These are phyloP conservation scores for Conchocele bisecta DNA, from an alignment of 2,888 invertebrate genomes.

Conservation along the genomic window DNA sequence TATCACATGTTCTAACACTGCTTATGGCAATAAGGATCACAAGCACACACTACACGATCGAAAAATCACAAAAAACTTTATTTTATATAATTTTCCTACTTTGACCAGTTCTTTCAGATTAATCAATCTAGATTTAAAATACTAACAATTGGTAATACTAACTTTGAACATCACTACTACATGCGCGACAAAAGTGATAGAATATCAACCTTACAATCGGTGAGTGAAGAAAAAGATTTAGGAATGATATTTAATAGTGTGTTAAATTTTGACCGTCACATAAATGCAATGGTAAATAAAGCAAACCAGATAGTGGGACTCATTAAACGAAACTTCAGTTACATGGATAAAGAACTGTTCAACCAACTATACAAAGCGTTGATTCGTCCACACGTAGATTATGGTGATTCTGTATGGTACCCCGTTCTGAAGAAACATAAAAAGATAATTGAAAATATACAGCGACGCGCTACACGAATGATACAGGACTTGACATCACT, in stretches of 20 bases:
- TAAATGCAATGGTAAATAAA: slow-evolving; percentile 8
- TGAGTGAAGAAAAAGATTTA: slow-evolving; percentile 8
- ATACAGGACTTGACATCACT: slow-evolving; percentile 3
- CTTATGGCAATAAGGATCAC: too few species aligned
- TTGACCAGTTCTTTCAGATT: too few species aligned
- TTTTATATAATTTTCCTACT: too few species aligned
- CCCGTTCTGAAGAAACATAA: slow-evolving; percentile 2
- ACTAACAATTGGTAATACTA: too few species aligned
- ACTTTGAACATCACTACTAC: too few species aligned
- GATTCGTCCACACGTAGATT: slow-evolving; percentile 30
- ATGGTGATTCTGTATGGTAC: slow-evolving; percentile 4
- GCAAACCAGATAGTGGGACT: slow-evolving; percentile 12
- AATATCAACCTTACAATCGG: not conserved
- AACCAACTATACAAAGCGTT: slow-evolving; percentile 21
- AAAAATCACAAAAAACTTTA: too few species aligned
- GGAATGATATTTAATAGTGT: slow-evolving; percentile 7
- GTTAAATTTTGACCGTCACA: slow-evolving; percentile 21
- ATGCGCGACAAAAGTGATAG: too few species aligned
- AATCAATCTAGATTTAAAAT: too few species aligned
- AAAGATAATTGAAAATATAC: not conserved
- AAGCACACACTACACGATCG: too few species aligned
- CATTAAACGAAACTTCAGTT: slow-evolving; percentile 8
- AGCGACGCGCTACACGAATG: slow-evolving; percentile 17
- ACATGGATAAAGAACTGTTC: slow-evolving; percentile 21
- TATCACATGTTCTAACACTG: too few species aligned